Evolutionary conservation across 2,113 vertebrate species (phyloP).

Genomic region (Mugil cephalus): DNA sequence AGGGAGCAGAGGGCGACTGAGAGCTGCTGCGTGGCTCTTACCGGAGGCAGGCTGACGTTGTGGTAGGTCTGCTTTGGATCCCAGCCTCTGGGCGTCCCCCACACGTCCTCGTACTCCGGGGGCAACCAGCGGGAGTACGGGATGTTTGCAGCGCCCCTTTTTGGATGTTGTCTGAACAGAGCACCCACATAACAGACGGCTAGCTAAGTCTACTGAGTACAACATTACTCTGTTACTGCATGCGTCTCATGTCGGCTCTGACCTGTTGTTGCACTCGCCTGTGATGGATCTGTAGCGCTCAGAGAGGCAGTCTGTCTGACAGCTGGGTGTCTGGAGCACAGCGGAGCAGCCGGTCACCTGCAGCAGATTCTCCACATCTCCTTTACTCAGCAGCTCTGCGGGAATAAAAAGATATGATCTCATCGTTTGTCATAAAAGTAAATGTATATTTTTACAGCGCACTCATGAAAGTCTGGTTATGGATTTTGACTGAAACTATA

Average conservation of each 20-base stretch:
- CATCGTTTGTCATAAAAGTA: not conserved
- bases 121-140: conserved; percentile 84
- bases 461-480: not conserved
- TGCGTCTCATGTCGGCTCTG: not conserved
- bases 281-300: conserved; percentile 84
- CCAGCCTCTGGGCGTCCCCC: conserved; percentile 82
- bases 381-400: conserved; percentile 80
- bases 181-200: not conserved
- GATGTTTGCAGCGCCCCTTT: conserved; percentile 83
- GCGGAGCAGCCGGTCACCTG: conserved; percentile 81
- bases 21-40: conserved; percentile 58
- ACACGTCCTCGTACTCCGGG: conserved; percentile 83
- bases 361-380: conserved; percentile 77
- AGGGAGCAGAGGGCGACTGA: not conserved
- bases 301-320: conserved; percentile 78
- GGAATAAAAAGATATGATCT: not conserved
- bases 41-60: conserved; percentile 81
- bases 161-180: conserved; percentile 75
- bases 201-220: too few relatives aligned
- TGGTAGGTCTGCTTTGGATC: conserved; percentile 77
- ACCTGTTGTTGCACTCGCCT: conserved; percentile 87
- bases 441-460: not conserved
- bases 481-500: too few relatives aligned
- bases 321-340: conserved; percentile 74
- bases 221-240: not conserved